Base-by-base conservation (phyloP, 2,113 vertebrate species). In the Sorex araneus region DNA sequence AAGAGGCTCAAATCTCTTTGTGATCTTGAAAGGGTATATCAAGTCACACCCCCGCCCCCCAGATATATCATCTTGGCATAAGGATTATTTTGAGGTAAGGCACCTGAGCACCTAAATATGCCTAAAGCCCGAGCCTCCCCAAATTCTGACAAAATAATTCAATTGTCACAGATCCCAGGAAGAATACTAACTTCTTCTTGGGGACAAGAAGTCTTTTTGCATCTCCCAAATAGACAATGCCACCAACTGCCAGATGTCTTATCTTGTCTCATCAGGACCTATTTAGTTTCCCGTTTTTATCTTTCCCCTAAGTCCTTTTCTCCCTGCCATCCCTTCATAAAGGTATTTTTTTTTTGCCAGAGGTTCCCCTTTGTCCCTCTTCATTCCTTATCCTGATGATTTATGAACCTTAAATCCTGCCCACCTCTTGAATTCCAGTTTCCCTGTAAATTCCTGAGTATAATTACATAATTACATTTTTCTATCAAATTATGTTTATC, bases 61-160 rank as follows among this genome's bases (percentile, higher is more conserved):
- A 80, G 73, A 93, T 74, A 67, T 6, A 25, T 36, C 57, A 79
- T 6, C 30, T 45, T 67, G 57, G 47, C 76, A 36, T 47, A 86
- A 69, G 25, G 69, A 81, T 81, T 69, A 86, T 86, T 86, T 85
- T 81, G 60, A 81, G 5, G 4, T 8, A 74, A 90, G 76, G 47
- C 60, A 75, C 75, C 27, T 69, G 81, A 86, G 34, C 32, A 63
- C 21, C 50, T 75, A 32, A 90, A 86, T n/a, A 34, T 81, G 69
- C 45, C 45, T 86, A 34, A 86, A 84, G 43, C 32, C 67, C 47
- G 32, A 90, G 34, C 25, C 74, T 74, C n/a, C 25, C 3, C 4
- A 13, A 91, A 32, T 13, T 21, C 63, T 36, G 60, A 67, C n/a
- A n/a, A 27, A 73, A 78, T 30, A 63, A 50, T 43, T 80, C 36